These are phyloP conservation scores for Zonitis immaculata DNA, from an alignment of 2,888 invertebrate species.

Conservation along the genomic window DNA sequence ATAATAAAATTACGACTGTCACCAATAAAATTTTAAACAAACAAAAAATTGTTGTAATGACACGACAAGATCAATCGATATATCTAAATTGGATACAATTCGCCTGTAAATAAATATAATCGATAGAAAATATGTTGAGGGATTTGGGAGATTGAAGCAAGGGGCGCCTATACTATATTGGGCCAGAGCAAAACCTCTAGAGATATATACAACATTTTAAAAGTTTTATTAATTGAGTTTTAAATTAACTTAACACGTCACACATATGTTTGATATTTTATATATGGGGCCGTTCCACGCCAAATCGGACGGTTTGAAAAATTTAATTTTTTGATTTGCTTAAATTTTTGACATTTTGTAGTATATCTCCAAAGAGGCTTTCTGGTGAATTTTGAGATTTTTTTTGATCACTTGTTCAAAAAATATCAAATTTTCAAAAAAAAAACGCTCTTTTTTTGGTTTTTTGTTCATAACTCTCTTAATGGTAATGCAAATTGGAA, in stretches of 20 bases:
- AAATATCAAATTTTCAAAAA: no score
- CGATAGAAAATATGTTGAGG: neutral
- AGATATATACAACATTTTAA: slow-evolving; percentile 13
- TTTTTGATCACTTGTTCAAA: no score
- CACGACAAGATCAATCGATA: slow-evolving; percentile 29
- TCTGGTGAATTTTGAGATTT: no score
- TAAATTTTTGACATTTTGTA: no score
- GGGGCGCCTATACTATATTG: no score
- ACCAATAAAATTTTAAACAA: slow-evolving; percentile 23
- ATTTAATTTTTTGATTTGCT: no score
- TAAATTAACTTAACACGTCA: slow-evolving; percentile 26
- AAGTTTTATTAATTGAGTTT: slow-evolving; percentile 26
- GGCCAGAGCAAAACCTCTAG: slow-evolving; percentile 21
- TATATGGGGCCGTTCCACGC: no score
- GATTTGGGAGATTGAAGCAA: neutral
- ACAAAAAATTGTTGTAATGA: slow-evolving; percentile 26
- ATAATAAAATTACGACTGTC: slow-evolving; percentile 22
- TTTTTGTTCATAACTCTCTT: no score
- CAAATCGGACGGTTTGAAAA: no score
- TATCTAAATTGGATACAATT: slow-evolving; percentile 27
- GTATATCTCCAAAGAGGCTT: no score
- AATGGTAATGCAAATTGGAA: no score
- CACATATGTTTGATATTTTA: slow-evolving; percentile 25
- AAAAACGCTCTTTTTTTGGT: no score
- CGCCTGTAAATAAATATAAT: slow-evolving; percentile 6